phyloP scores from a whole-genome alignment of 2,888 invertebrate genomes.

The Acanthosoma haemorrhoidale region DNA sequence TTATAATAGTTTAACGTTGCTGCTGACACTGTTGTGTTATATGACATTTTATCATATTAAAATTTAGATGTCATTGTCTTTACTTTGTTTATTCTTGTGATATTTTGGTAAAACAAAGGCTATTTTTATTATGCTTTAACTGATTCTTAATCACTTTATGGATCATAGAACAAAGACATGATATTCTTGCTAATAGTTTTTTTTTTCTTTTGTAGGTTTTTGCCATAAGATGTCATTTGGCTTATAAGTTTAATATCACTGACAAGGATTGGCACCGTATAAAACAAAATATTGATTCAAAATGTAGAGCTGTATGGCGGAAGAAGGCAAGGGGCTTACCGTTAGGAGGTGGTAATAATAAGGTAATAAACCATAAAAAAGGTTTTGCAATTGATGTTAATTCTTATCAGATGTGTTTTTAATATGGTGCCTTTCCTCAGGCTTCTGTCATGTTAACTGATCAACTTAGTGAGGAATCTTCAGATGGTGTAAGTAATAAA shows the following conservation, averaged over 20 bases:
- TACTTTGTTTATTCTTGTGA: too few relatives aligned
- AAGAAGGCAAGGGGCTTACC: slow-evolving; percentile 42
- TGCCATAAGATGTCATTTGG: slow-evolving; percentile 49
- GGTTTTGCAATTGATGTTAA: too few relatives aligned
- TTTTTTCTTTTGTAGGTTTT: slow-evolving; percentile 42
- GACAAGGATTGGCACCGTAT: slow-evolving; percentile 52
- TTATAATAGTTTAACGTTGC: too few relatives aligned
- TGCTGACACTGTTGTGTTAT: too few relatives aligned
- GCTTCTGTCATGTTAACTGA: slow-evolving; percentile 6
- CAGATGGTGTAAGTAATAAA: slow-evolving; percentile 24
- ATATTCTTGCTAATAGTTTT: neutral
- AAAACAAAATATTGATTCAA: slow-evolving; percentile 52
- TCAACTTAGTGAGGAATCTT: slow-evolving; percentile 30
- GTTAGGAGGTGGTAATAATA: slow-evolving; percentile 29
- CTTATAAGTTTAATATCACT: slow-evolving; percentile 49
- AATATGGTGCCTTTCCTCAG: slow-evolving; percentile 9
- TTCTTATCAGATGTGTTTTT: too few relatives aligned
- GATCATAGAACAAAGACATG: too few relatives aligned
- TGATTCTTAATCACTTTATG: too few relatives aligned
- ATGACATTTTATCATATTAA: too few relatives aligned
- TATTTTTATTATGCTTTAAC: too few relatives aligned
- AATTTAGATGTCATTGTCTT: too few relatives aligned
- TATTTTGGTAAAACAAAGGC: too few relatives aligned
- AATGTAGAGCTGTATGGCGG: slow-evolving; percentile 50
- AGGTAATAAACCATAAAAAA: too few relatives aligned